Evolutionary conservation across 2,113 vertebrate species (phyloP).

Genomic region (Oophaga pumilio): DNA sequence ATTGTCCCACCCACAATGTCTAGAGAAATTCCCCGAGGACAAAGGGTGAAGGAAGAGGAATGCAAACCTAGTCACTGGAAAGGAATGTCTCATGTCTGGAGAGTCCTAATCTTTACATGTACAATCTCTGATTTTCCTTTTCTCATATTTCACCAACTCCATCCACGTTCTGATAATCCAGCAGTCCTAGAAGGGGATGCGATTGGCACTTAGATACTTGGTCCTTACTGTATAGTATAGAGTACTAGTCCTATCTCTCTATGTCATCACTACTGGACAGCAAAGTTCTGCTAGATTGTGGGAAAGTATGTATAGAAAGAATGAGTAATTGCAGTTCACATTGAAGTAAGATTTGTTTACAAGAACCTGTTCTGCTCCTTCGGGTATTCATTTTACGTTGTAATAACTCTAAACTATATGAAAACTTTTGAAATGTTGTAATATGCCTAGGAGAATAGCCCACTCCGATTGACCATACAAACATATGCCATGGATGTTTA

Average conservation of each 20-base stretch:
- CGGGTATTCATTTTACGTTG: not conserved
- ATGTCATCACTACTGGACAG: not conserved
- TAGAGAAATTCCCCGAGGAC: conserved; percentile 29
- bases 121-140: conserved; percentile 5
- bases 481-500: not conserved
- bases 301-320: not conserved
- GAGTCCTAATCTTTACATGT: conserved; percentile 30
- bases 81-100: conserved; percentile 53
- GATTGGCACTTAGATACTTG: not conserved
- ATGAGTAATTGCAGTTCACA: not conserved
- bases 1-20: conserved; percentile 23
- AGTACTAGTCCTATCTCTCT: not conserved
- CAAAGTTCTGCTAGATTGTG: not conserved
- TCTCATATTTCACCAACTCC: not conserved
- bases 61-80: conserved; percentile 50
- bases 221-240: not conserved
- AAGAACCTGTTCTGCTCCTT: not conserved
- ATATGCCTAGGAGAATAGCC: not conserved
- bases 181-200: not conserved
- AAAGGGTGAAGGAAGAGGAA: conserved; percentile 45
- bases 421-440: not conserved
- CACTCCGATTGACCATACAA: not conserved
- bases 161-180: not conserved
- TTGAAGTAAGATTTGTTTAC: not conserved
- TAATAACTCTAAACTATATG: not conserved